Evolutionary conservation across 2,113 vertebrate genomes (phyloP), one percentile per base, ranked within the genome.

Genomic region (Rissa tridactyla): DNA sequence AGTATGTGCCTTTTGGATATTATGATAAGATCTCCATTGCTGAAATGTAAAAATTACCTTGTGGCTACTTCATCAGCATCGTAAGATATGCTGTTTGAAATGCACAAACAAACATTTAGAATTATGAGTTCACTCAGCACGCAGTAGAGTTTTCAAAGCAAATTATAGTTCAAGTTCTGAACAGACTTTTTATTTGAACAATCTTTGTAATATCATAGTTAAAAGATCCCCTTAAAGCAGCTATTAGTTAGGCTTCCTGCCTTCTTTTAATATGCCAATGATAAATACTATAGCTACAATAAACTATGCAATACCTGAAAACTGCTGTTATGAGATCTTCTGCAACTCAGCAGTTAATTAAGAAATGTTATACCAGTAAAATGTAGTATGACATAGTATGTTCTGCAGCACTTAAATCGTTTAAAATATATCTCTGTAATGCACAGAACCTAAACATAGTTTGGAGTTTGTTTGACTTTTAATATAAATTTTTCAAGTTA

Each of bases 1-100:
- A 85, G 90, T 86, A 61, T 95, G 93, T 86, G 91, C 86, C 85
- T 94, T 94, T 92, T 91, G 86, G 91, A 90, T 88, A 94, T 81
- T 96, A 58, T 70, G 38, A 82, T 85, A 94, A 77, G 66, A 89
- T 94, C 49, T 95, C 86, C 36, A 77, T 54, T 83, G 42, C 72
- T 93, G 83, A 95, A 94, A 91, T 72, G 11, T 68, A 95, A 96
- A 96, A 92, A 80, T 88, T 85, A 85, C 86, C 92, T 97, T 82
- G 64, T 94, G 71, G 91, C 96, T 96, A 92, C 61, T 95, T 94
- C 61, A 87, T 90, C 38, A 81, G 32, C 78, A 68, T 80, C 78
- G 72, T 69, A 89, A 94, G 62, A 36, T 88, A 46, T 95, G 79
- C 79, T 81, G 87, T 93, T 93, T 91, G 88, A 94, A 94, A 95